Evolutionary conservation across 2,888 invertebrate species (phyloP), one percentile per base, ranked within the genome.

Genomic region (Pristionchus fissidentatus): DNA sequence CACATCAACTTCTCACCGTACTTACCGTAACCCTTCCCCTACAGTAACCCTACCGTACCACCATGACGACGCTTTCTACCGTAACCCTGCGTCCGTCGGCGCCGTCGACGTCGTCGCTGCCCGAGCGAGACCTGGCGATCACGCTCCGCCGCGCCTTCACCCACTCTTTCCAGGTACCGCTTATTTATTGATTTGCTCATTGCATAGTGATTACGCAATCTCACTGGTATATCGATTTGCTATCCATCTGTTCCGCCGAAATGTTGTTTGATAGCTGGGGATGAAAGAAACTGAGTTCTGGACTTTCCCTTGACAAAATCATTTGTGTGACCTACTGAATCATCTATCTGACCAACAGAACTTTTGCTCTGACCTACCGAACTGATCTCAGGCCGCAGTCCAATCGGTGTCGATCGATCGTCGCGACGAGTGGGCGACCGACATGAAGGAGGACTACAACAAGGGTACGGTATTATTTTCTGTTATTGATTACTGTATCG

Each of bases 391-490:
- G 78, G 46, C 52, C 19, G 78, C 78, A 32, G 41, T 83, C 49
- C 49, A 66, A 29, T 52, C 73, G 10, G 66, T 83, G 26, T 70
- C 55, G 26, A 83, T 55, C 41, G 84, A 84, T 55, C 32, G 78
- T 10, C 60, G 84, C 7, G 84, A 84, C 46, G 84, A 79, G 52
- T 84, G 84, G 84, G 62, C 84, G 26, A 60, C 43, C 41, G 84
- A 84, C 70, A 62, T 84, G 46, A 52, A 41, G 46, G 46, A 78
- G 66, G 84, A 84, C 84, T 84, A 84, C 70, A 73, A 55, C 52
- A 84, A 66, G 62, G 55, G 83, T 81, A 55, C 52, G n/a, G 35
- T 55, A 32, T 60, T 60, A 26, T 26, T 26, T 26, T 60, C 7
- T 60, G 7, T 26, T n/a, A 15, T 60, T 19, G 46, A 77, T 35